Conservation (phyloP, 2,888 invertebrate species). For the Parnassius apollo region DNA sequence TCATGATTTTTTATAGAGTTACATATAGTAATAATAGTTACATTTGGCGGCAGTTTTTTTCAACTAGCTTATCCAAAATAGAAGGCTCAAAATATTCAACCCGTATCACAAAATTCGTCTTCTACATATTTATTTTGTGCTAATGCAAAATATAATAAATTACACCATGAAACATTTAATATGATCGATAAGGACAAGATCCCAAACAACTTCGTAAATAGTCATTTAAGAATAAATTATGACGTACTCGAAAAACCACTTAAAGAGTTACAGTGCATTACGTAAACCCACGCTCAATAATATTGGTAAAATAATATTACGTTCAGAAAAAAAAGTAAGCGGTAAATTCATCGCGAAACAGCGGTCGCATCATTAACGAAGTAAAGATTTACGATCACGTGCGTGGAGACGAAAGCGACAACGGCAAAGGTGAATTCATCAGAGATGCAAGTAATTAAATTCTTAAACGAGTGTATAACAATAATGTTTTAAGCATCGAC, state of each 20-base stretch:
- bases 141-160: not conserved
- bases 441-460: constrained; percentile 76
- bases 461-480: constrained; percentile 74
- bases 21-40: no score
- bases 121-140: no score
- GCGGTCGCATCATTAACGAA: constrained; percentile 71
- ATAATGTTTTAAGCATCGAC: constrained; percentile 66
- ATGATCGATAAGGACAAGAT: constrained; percentile 24
- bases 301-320: constrained; percentile 59
- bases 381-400: constrained; percentile 75
- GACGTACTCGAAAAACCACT: constrained; percentile 70
- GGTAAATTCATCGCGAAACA: constrained; percentile 72
- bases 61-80: no score
- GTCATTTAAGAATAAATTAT: constrained; percentile 59
- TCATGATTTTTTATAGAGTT: no score
- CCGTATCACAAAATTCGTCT: no score
- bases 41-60: no score
- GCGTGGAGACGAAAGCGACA: constrained; percentile 41
- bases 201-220: constrained; percentile 56
- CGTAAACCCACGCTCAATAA: constrained; percentile 64
- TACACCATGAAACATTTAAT: constrained; percentile 15
- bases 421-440: constrained; percentile 43
- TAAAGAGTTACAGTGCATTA: constrained; percentile 66
- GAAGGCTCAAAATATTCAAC: no score
- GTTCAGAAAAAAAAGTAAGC: constrained; percentile 54